These are phyloP conservation scores for Thripadectes ignobilis DNA, from an alignment of 2,797 vertebrate species.

Conservation along the genomic window DNA sequence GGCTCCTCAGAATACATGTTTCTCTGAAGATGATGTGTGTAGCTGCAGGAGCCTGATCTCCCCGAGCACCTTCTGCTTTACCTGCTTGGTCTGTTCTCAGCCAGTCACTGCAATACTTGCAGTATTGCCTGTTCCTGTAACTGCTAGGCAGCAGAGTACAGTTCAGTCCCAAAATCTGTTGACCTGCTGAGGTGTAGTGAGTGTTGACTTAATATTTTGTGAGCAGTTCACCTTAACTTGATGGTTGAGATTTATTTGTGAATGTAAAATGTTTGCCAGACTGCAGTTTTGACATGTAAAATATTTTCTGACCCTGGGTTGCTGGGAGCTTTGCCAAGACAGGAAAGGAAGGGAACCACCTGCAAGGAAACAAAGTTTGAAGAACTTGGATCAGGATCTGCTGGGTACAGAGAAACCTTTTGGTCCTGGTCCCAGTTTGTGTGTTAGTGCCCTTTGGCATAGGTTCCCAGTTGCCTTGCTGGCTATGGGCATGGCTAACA, in stretches of 20 bases:
- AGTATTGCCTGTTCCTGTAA: background rate
- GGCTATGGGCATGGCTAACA: background rate
- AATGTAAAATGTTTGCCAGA: background rate
- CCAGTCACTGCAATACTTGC: background rate
- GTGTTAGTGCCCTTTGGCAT: background rate
- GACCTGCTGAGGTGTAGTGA: background rate
- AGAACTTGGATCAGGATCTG: background rate
- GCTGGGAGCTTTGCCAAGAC: background rate
- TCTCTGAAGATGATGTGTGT: background rate
- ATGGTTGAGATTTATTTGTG: background rate
- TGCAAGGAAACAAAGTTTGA: background rate
- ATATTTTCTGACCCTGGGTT: background rate
- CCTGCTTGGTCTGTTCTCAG: background rate
- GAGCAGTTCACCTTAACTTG: background rate
- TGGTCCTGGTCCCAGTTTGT: background rate
- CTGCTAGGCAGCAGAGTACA: background rate
- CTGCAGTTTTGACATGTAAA: background rate
- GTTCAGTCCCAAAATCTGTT: background rate
- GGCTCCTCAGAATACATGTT: background rate
- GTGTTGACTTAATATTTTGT: background rate
- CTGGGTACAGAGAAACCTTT: background rate
- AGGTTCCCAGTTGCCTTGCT: background rate
- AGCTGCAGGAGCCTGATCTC: background rate
- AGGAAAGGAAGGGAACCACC: background rate
- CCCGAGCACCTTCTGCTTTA: background rate